Conservation (phyloP, 2,797 vertebrate species). For the Crocidura indochinensis region DNA sequence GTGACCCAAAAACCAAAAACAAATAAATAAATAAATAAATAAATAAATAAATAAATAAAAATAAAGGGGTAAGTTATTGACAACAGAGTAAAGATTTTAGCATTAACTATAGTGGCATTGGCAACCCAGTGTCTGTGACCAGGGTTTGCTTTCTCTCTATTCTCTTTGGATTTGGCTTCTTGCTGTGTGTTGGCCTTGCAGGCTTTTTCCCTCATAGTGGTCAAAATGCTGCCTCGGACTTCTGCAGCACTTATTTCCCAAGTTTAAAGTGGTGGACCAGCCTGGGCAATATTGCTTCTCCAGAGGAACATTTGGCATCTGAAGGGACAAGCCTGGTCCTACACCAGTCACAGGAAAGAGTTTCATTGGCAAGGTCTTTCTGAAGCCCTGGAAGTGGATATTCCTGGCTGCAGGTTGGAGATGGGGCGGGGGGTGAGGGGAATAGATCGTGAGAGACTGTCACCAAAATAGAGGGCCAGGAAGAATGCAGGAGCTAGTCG, state of each 20-base stretch:
- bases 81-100: too few species aligned
- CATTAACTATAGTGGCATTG: too few species aligned
- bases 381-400: not conserved
- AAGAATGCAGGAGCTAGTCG: not conserved
- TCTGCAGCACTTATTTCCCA: not conserved
- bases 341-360: not conserved
- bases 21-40: too few species aligned
- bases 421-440: not conserved
- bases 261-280: not conserved
- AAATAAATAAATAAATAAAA: too few species aligned
- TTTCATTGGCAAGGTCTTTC: not conserved
- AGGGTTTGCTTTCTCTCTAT: not conserved
- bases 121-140: not conserved
- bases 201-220: not conserved
- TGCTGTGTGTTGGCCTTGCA: not conserved
- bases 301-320: not conserved
- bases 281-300: not conserved
- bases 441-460: not conserved
- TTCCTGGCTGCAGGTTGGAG: not conserved
- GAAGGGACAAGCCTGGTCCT: not conserved
- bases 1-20: too few species aligned
- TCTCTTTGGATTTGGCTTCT: not conserved
- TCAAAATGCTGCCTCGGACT: not conserved
- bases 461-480: fast-evolving
- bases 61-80: too few species aligned